phyloP scores from a whole-genome alignment of 1,140 invertebrate genomes.

The Diplogasteroides magnus region DNA sequence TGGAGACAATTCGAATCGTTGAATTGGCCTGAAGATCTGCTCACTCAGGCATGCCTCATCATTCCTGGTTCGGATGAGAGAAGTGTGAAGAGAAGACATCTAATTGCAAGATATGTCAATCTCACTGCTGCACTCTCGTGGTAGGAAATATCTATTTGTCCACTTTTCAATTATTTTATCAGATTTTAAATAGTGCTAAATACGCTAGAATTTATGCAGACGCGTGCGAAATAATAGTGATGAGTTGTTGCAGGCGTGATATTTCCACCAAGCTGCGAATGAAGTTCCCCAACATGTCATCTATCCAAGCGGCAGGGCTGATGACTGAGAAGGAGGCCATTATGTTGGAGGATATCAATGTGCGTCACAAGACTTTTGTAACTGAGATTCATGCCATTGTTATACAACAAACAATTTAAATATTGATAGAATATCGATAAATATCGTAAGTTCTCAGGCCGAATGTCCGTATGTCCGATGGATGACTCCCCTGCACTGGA shows the following conservation, averaged over 20 bases:
- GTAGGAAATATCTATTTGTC: too few relatives aligned
- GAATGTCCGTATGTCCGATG: not conserved
- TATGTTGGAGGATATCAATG: not conserved
- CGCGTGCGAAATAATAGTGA: too few relatives aligned
- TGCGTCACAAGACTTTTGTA: not conserved
- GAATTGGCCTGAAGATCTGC: constrained; percentile 32
- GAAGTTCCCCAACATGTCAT: constrained; percentile 77
- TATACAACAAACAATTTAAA: too few relatives aligned
- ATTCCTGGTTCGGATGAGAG: constrained; percentile 23
- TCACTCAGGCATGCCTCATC: constrained; percentile 16
- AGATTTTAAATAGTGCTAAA: too few relatives aligned
- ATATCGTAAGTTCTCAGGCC: too few relatives aligned
- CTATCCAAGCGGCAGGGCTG: not conserved
- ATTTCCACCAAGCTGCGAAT: constrained; percentile 25
- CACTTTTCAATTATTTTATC: too few relatives aligned
- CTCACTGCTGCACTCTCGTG: constrained; percentile 18
- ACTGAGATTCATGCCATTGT: too few relatives aligned
- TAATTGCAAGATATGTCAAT: constrained; percentile 25
- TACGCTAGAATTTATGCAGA: too few relatives aligned
- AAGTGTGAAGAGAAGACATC: constrained; percentile 15
- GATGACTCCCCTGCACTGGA: not conserved
- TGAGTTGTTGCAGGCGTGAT: constrained; percentile 25
- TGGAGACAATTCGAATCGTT: constrained; percentile 42
- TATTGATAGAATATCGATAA: too few relatives aligned
- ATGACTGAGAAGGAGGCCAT: not conserved